Evolutionary conservation across 2,797 vertebrate species (phyloP).

Genomic region (Acipenser transmontanus): DNA sequence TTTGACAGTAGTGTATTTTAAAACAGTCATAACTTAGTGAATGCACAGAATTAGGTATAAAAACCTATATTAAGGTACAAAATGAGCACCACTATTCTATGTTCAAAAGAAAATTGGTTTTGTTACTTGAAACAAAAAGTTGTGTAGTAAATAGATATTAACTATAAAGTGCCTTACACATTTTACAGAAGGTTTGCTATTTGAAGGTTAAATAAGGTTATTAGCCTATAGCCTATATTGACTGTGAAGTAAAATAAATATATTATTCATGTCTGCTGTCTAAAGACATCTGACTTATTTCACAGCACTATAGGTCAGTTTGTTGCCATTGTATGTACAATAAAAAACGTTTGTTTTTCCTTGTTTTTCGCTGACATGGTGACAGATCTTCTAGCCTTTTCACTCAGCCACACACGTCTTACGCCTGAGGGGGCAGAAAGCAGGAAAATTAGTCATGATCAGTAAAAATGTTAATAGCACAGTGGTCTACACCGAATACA

Average conservation of each 20-base stretch:
- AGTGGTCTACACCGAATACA: neutral
- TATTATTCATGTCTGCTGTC: constrained; percentile 2
- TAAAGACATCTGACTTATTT: constrained; percentile 18
- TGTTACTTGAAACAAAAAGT: too few relatives aligned
- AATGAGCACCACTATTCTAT: too few relatives aligned
- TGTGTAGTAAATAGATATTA: too few relatives aligned
- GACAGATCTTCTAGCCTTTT: constrained; percentile 7
- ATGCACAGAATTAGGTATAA: too few relatives aligned
- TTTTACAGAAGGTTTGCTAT: too few relatives aligned
- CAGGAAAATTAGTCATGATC: neutral
- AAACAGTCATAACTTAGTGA: too few relatives aligned
- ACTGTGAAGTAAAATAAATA: constrained; percentile 31
- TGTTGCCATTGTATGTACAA: neutral
- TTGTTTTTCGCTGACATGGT: constrained; percentile 8
- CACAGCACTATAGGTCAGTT: neutral
- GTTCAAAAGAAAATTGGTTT: too few relatives aligned
- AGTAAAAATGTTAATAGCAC: constrained; percentile 2
- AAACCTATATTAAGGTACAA: too few relatives aligned
- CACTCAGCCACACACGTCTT: neutral
- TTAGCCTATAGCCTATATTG: neutral
- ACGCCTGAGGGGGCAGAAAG: neutral
- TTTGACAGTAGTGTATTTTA: too few relatives aligned
- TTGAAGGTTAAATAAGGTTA: neutral
- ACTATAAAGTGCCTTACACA: too few relatives aligned
- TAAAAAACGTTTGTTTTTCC: constrained; percentile 15